phyloP scores from a whole-genome alignment of 1,140 invertebrate species.

The Drosophila pectinifera region DNA sequence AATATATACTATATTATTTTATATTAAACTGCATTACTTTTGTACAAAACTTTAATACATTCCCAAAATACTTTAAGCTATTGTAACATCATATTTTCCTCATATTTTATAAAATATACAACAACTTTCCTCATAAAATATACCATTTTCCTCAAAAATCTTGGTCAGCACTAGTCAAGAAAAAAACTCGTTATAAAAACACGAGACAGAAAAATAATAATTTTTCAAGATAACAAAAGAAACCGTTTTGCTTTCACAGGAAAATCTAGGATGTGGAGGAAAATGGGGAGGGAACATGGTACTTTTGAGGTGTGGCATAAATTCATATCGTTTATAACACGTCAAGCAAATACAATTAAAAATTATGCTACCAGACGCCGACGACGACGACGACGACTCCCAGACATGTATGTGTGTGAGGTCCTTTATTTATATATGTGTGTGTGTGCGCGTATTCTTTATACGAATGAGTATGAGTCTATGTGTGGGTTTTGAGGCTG shows the following conservation, averaged over 20 bases:
- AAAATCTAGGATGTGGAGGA: constrained; percentile 10
- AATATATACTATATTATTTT: too few species aligned
- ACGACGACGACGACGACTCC: constrained; percentile 9
- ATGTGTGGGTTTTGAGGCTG: constrained; percentile 30
- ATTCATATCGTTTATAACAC: constrained; percentile 62
- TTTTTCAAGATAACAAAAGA: constrained; percentile 33
- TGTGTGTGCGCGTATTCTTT: constrained; percentile 13
- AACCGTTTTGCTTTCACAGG: constrained; percentile 19
- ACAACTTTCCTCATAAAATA: not conserved
- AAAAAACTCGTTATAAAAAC: constrained; percentile 1
- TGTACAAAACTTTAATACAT: too few species aligned
- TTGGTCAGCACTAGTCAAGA: constrained; percentile 1
- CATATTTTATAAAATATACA: too few species aligned
- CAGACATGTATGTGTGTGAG: constrained; percentile 18
- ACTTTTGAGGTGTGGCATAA: constrained; percentile 42
- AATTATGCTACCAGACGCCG: constrained; percentile 62
- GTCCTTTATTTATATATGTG: constrained; percentile 23
- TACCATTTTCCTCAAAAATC: too few species aligned
- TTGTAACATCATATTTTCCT: too few species aligned
- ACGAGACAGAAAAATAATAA: not conserved
- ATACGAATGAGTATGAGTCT: constrained; percentile 23
- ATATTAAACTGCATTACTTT: too few species aligned
- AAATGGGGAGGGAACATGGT: not conserved
- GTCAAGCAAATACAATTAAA: constrained; percentile 71
- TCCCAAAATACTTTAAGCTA: not conserved